phyloP scores from a whole-genome alignment of 2,113 vertebrate species.

The Pipra filicauda region DNA sequence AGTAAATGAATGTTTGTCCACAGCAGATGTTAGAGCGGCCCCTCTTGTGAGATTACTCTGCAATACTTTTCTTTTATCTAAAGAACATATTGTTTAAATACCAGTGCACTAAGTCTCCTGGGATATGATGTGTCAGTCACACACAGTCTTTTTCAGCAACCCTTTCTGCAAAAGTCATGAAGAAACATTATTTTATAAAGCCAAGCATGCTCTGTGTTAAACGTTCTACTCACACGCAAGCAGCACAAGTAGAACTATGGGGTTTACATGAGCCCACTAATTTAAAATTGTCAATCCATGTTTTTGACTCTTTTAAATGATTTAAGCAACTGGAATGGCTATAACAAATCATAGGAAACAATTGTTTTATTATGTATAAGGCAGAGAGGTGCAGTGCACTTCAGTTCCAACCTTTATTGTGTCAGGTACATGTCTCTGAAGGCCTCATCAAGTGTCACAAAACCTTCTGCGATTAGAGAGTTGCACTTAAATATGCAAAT shows the following conservation, averaged over 20 bases:
- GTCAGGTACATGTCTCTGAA: not conserved
- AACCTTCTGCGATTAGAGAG: not conserved
- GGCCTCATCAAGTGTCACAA: not conserved
- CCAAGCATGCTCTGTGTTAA: not conserved
- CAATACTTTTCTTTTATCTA: not conserved
- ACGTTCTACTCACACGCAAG: not conserved
- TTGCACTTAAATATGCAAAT: not conserved
- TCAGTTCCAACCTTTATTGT: not conserved
- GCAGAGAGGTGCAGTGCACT: not conserved
- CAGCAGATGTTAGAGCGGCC: not conserved
- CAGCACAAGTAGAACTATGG: not conserved
- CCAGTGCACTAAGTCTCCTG: not conserved
- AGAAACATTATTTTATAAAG: not conserved
- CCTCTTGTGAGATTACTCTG: not conserved
- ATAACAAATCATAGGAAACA: not conserved
- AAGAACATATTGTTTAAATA: not conserved
- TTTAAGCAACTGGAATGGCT: not conserved
- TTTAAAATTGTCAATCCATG: not conserved
- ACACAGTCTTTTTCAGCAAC: slow-evolving; percentile 1
- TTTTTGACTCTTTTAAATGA: not conserved
- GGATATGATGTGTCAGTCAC: not conserved
- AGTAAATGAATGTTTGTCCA: not conserved
- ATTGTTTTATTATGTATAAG: not conserved
- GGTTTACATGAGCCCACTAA: not conserved
- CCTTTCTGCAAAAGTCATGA: slow-evolving; percentile 11